Evolutionary conservation across 2,797 vertebrate genomes (phyloP), one percentile per base, ranked within the genome.

Genomic region (Acipenser oxyrinchus): DNA sequence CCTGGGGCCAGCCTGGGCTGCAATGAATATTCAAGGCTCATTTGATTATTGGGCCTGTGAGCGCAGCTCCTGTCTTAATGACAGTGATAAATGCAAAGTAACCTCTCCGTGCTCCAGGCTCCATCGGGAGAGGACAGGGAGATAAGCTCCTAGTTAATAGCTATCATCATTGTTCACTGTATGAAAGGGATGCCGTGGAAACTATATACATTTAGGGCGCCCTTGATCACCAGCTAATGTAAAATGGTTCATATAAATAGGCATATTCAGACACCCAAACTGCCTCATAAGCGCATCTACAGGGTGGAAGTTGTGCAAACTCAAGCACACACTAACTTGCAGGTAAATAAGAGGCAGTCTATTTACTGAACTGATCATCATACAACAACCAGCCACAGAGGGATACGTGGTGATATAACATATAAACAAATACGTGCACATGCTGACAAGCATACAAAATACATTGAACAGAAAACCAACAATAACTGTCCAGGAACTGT

Each of bases 21-120:
- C 87, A 85, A 88, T 89, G 86, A 89, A 90, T 90, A 90, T 90
- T 90, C 89, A 72, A 76, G 80, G 80, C 85, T 87, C 81, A 86
- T 89, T 82, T 79, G 78, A 82, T 74, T 79, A 70, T 77, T 79
- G 82, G 13, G 58, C 7, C 70, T 68, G 66, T 69, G 68, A 76
- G 73, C 70, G 68, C 68, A 73, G 71, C 69, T 68, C 69, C 70
- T 71, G 71, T 70, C 69, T 84, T 88, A 88, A 88, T 88, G 88
- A 87, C 87, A 87, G 81, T 86, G 86, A 89, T 87, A 84, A 86
- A 91, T 89, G 86, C 83, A 84, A 80, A 82, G 82, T 73, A 75
- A 69, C 73, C 55, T 58, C 12, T 58, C 55, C 1, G 73, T 67
- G 69, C 74, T 78, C 71, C 73, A 70, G 70, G 76, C 76, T 68